A percentile compares a stretch with the other conserved stretches of the same genome.
Conservation (phyloP, 2,888 invertebrate genomes). For the Noctua fimbriata region DNA sequence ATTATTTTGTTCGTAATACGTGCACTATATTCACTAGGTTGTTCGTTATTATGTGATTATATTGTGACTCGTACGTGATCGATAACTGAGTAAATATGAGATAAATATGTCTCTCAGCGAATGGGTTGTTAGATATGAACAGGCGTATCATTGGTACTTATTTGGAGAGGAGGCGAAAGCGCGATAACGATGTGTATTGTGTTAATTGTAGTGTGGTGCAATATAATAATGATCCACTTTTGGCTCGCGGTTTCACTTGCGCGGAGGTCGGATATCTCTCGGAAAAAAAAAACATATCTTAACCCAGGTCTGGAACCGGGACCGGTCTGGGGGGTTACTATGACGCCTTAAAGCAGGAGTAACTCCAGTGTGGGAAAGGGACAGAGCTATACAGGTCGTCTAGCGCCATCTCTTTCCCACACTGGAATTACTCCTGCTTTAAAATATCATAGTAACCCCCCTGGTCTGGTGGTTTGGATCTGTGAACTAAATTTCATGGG, state of each 20-base stretch:
- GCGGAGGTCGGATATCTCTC: not conserved
- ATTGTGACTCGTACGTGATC: conserved; percentile 39
- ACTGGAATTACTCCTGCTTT: too few species aligned
- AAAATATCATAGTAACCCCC: too few species aligned
- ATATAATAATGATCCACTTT: not conserved
- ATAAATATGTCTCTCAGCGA: conserved; percentile 42
- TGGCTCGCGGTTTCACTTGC: not conserved
- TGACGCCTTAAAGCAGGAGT: too few species aligned
- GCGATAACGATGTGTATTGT: conserved; percentile 36
- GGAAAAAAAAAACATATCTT: not conserved
- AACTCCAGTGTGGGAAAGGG: too few species aligned
- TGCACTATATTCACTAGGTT: conserved; percentile 37
- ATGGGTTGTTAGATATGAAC: conserved; percentile 28
- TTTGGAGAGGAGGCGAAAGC: conserved; percentile 22
- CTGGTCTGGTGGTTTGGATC: too few species aligned
- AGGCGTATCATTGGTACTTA: conserved; percentile 11
- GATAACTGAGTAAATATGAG: conserved; percentile 56
- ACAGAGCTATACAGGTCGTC: too few species aligned
- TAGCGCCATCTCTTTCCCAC: too few species aligned
- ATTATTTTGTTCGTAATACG: conserved; percentile 43
- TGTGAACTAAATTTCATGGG: not conserved
- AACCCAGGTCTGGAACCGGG: too few species aligned
- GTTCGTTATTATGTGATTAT: conserved; percentile 29
- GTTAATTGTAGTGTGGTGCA: not conserved
- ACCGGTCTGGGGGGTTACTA: too few species aligned